Conservation (phyloP, 2,797 vertebrate species). For the Manis pentadactyla region DNA sequence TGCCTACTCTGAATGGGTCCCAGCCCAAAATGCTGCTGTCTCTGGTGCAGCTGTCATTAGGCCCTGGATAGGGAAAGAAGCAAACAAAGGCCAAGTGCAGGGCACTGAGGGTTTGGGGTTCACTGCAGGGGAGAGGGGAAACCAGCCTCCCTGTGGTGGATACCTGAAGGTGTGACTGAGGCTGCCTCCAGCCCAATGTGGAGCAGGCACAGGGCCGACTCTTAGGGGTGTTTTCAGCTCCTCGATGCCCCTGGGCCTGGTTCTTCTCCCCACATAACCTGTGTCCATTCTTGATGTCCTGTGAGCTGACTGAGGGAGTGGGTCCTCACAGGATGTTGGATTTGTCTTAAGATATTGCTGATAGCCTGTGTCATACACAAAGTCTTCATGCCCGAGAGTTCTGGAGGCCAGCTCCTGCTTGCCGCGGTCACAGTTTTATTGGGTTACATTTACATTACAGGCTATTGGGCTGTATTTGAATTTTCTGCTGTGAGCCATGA, state of each 20-base stretch:
- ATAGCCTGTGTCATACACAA: not conserved
- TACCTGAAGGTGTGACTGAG: not conserved
- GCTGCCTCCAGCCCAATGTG: not conserved
- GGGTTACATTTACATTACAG: no score
- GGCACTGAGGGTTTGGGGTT: conserved; percentile 57
- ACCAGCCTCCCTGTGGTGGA: not conserved
- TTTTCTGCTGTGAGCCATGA: not conserved
- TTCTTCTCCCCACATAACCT: not conserved
- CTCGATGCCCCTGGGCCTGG: not conserved
- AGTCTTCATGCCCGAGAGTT: not conserved
- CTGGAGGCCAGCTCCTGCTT: not conserved
- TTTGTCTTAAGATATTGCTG: not conserved
- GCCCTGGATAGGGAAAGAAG: conserved; percentile 78
- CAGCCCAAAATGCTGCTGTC: conserved; percentile 61
- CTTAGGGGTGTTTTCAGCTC: accelerated
- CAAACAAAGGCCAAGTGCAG: conserved; percentile 58
- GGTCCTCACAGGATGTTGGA: not conserved
- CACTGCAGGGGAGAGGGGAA: not conserved
- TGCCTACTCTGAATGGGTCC: conserved; percentile 36
- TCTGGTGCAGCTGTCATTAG: conserved; percentile 78
- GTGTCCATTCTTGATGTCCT: not conserved
- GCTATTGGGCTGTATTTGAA: not conserved
- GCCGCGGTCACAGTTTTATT: not conserved
- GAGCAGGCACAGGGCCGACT: not conserved
- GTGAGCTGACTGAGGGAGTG: not conserved